Conservation (phyloP, 2,888 invertebrate genomes). For the Drosophila prostipennis region DNA sequence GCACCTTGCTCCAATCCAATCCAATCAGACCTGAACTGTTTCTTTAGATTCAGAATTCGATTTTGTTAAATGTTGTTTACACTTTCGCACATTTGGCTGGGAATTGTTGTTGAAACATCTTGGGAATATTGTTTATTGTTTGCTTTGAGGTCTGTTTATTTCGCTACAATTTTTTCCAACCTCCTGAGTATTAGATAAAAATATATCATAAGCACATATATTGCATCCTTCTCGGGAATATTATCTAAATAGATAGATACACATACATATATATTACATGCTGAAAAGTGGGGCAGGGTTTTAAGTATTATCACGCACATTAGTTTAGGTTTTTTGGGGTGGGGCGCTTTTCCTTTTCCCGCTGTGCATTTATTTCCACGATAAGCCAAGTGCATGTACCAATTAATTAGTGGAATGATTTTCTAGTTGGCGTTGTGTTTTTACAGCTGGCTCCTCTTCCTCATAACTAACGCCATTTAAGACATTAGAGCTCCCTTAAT, state of each 20-base stretch:
- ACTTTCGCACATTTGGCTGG: constrained; percentile 65
- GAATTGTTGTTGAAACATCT: constrained; percentile 56
- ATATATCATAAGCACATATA: constrained; percentile 18
- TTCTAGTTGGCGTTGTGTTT: constrained; percentile 2
- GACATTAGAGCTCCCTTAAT: background rate
- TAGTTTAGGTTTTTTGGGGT: constrained; percentile 13
- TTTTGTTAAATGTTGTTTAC: constrained; percentile 56
- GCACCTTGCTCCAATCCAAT: constrained; percentile 4
- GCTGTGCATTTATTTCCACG: constrained; percentile 16
- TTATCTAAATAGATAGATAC: constrained; percentile 2
- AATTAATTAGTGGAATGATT: constrained; percentile 65
- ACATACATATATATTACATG: background rate
- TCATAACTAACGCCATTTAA: background rate
- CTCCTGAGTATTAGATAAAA: constrained; percentile 12
- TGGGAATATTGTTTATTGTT: constrained; percentile 62
- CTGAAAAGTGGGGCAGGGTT: background rate
- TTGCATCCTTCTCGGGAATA: background rate
- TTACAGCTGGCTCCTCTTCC: background rate
- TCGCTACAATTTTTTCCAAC: constrained; percentile 27
- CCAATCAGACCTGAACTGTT: constrained; percentile 4
- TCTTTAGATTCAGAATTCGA: constrained; percentile 13
- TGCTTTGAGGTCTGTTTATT: constrained; percentile 61
- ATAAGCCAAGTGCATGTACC: constrained; percentile 53
- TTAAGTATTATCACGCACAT: constrained; percentile 48
- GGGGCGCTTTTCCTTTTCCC: background rate